Evolutionary conservation across 1,140 invertebrate genomes (phyloP).

Genomic region (Vanessa atalanta): DNA sequence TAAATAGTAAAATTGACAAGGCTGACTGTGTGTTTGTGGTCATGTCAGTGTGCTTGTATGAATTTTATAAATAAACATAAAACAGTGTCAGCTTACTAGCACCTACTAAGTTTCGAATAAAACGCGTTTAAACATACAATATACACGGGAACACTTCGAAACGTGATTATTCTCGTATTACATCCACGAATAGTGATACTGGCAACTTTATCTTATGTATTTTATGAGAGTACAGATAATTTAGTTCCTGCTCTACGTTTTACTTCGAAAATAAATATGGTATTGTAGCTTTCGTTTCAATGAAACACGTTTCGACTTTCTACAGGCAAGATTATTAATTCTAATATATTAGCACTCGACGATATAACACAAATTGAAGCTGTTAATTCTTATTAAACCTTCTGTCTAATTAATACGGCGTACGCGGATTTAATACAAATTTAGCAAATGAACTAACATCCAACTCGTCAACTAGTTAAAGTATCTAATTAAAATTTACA

Average conservation of each 20-base stretch:
- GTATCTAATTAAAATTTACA: no score
- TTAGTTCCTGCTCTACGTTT: constrained; percentile 3
- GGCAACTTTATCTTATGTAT: constrained; percentile 9
- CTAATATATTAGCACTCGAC: no score
- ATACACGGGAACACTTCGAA: constrained; percentile 14
- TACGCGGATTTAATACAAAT: no score
- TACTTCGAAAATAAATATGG: constrained; percentile 1
- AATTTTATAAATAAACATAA: constrained; percentile 12
- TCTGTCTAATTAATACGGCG: no score
- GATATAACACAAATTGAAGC: no score
- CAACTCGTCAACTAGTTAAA: no score
- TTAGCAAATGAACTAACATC: no score
- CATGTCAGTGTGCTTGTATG: neutral
- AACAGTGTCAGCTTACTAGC: constrained; percentile 19
- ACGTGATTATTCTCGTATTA: constrained; percentile 26
- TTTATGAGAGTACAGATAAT: constrained; percentile 7
- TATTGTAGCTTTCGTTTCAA: neutral
- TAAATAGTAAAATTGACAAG: neutral
- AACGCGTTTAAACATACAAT: constrained; percentile 16
- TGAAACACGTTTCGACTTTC: constrained; percentile 4
- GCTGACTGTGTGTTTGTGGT: neutral
- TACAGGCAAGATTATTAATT: neutral
- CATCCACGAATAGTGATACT: constrained; percentile 10
- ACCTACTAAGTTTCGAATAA: constrained; percentile 10
- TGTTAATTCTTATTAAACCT: no score